These are phyloP conservation scores for Julus scanicus DNA, from an alignment of 2,888 invertebrate species.

Conservation along the genomic window DNA sequence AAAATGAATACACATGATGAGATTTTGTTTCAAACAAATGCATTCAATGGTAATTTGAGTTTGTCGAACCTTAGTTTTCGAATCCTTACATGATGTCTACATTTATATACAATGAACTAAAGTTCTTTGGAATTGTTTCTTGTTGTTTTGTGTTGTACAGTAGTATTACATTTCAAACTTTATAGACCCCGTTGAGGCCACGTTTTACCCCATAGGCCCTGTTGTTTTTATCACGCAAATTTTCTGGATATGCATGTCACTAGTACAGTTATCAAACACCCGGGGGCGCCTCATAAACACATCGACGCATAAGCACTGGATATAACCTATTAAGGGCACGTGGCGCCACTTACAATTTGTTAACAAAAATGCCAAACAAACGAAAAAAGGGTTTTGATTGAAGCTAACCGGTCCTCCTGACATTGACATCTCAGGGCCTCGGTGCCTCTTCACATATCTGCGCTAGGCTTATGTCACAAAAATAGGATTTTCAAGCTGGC, in stretches of 20 bases:
- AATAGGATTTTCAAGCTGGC: neutral
- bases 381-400: constrained; percentile 1
- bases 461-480: neutral
- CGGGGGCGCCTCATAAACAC: neutral
- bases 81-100: neutral
- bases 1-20: neutral
- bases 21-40: neutral
- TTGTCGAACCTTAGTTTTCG: constrained; percentile 4
- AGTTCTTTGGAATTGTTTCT: too few relatives aligned
- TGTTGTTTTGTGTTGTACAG: too few relatives aligned
- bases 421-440: constrained; percentile 32
- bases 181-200: neutral
- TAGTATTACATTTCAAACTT: neutral
- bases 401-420: neutral
- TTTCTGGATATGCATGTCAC: too few relatives aligned
- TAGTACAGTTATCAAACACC: too few relatives aligned
- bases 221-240: neutral
- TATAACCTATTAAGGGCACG: neutral
- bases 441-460: constrained; percentile 9
- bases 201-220: neutral
- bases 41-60: constrained; percentile 29
- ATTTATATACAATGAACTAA: too few relatives aligned
- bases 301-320: neutral
- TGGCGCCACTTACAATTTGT: neutral
- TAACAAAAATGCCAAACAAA: neutral